phyloP scores from a whole-genome alignment of 2,797 vertebrate species.

The Sebastes variabilis region DNA sequence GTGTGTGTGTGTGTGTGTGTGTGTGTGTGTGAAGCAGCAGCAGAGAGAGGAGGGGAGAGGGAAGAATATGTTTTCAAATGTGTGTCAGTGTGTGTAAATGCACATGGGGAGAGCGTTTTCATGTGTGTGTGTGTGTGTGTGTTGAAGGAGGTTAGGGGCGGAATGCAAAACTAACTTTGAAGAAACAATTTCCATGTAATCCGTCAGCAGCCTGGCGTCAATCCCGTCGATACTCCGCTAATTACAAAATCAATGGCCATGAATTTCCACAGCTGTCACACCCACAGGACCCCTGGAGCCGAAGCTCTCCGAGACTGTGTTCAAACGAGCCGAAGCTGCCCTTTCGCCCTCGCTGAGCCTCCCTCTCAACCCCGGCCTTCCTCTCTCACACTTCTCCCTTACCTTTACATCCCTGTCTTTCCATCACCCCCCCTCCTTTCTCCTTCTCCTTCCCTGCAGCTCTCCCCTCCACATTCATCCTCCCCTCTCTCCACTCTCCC shows the following conservation, averaged over 20 bases:
- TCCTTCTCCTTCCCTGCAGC: background rate
- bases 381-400: conserved; percentile 77
- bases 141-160: conserved; percentile 57
- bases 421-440: background rate
- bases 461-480: conserved; percentile 19
- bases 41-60: background rate
- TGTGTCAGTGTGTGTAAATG: conserved; percentile 54
- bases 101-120: background rate
- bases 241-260: conserved; percentile 94
- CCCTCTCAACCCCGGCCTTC: conserved; percentile 51
- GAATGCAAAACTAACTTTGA: conserved; percentile 83
- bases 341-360: conserved; percentile 61
- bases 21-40: background rate
- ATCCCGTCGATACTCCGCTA: conserved; percentile 92
- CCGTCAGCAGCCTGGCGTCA: conserved; percentile 85
- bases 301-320: conserved; percentile 57
- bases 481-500: conserved; percentile 35
- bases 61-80: conserved; percentile 49
- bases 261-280: conserved; percentile 88
- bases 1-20: conserved; percentile 14
- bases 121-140: background rate
- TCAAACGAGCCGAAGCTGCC: conserved; percentile 76
- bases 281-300: conserved; percentile 70
- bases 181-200: conserved; percentile 91
- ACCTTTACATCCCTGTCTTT: conserved; percentile 61